Evolutionary conservation across 2,797 vertebrate genomes (phyloP), one percentile per base, ranked within the genome.

Genomic region (Anguilla megastoma): DNA sequence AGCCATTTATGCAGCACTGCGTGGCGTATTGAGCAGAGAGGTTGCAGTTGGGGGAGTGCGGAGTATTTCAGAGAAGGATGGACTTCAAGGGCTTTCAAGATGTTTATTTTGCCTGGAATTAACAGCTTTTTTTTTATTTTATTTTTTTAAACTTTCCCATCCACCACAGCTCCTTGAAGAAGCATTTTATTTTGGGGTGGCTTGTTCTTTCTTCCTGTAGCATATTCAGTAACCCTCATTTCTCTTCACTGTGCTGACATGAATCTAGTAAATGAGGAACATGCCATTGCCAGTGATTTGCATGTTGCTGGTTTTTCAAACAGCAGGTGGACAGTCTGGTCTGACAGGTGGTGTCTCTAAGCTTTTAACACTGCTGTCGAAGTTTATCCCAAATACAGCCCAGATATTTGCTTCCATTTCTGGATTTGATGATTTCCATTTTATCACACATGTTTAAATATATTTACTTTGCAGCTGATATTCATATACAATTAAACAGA

Each of bases 41-140:
- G 80, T 45, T 74, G 74, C 36, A 6, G 33, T 90, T 89, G 85
- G 86, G 87, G 86, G 88, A 89, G 89, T 76, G 48, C 12, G 86
- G 86, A 91, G 91, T 91, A 89, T 92, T 88, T 85, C 89, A 89
- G 80, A 86, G 85, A 89, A 89, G 88, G 89, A 87, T 85, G 91
- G 88, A 90, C 86, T 87, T 86, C 88, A 90, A 86, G 63, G 27
- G 89, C 89, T 89, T 87, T 85, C 79, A n/a, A 82, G 79, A 76
- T 89, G 87, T 90, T 89, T 86, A 88, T 90, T 91, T 90, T 89
- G 88, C 90, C 76, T 87, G 86, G 86, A 56, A 89, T 90, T 76
- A 63, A 88, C 79, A 54, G 88, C 89, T 86, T 85, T 89, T 87
- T 41, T 41, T 41, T 87, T 3, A 0, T 89, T 82, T 88, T 87